Base-by-base conservation (phyloP, 2,888 invertebrate genomes). In the Notodonta ziczac region DNA sequence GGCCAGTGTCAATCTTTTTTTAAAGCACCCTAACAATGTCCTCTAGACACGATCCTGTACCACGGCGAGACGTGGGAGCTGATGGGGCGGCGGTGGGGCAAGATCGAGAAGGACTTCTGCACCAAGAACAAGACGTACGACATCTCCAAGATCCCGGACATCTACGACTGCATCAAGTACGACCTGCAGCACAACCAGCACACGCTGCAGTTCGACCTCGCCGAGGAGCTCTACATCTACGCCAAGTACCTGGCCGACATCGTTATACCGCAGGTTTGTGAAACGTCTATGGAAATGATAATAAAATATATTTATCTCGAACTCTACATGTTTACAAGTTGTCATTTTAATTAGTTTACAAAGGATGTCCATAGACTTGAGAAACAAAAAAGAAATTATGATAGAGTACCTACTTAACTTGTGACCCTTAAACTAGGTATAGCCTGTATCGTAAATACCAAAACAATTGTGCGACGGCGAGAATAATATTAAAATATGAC, bases 51-150 rank as follows among this genome's bases (percentile, higher is more conserved):
- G 5, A 97, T 98, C 63, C 94, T 99, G 8, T 99, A 99, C 89
- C 98, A 99, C 83, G 99, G 99, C 5, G 99, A 99, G 91, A 98
- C 99, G 0, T 99, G 99, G 99, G 99, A 99, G 83, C 92, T 99
- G 67, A 98, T 99, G 97, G 98, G 98, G 7, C 95, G 99, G 24
- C 95, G 99, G 13, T 99, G 99, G 99, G 97, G 98, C 52, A 99
- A 99, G 91, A 97, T 99, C 60, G 98, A 99, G 84, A 99, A 99
- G 88, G 99, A 99, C 88, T 99, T 99, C 86, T 97, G 97, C 80
- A 97, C 97, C 0, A 99, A 99, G 87, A 97, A 97, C 78, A 97
- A 97, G 75, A 95, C 96, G 50, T 99, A 97, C 88, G 99, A 99
- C 87, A 99, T 99, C 79, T 99, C 99, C 7, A 99, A 99, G 93